Conservation (phyloP, 2,797 vertebrate genomes). For the Corythornis leucogaster region DNA sequence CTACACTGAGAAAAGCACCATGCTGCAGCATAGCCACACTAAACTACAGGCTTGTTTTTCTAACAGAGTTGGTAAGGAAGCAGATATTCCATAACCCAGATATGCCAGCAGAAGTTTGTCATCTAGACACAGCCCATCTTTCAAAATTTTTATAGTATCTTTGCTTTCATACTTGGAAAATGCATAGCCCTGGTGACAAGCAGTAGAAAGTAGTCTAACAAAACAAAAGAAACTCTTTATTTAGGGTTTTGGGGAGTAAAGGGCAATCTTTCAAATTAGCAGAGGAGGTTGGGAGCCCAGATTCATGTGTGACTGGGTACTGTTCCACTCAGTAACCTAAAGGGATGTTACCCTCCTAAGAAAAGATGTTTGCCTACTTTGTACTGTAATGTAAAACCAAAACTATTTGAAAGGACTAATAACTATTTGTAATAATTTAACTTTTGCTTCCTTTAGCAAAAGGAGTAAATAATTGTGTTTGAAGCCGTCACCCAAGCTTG, state of each 20-base stretch:
- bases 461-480: slow-evolving; percentile 68
- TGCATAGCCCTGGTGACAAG: neutral
- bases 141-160: neutral
- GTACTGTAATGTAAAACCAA: slow-evolving; percentile 45
- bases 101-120: slow-evolving; percentile 12
- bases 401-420: slow-evolving; percentile 44
- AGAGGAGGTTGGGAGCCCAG: slow-evolving; percentile 10
- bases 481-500: slow-evolving; percentile 72
- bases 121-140: neutral
- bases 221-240: neutral
- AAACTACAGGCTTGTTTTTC: neutral
- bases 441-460: slow-evolving; percentile 47
- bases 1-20: neutral
- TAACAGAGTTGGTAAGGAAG: neutral
- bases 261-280: slow-evolving; percentile 4
- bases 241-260: slow-evolving; percentile 12
- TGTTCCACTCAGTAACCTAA: slow-evolving; percentile 19
- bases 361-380: slow-evolving; percentile 33
- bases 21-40: neutral
- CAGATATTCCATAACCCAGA: neutral
- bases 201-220: neutral
- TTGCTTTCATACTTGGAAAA: neutral
- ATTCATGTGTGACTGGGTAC: slow-evolving; percentile 42
- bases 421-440: slow-evolving; percentile 68
- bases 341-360: slow-evolving; percentile 27